Conservation (phyloP, 2,113 vertebrate genomes). For the Microtus richardsoni region DNA sequence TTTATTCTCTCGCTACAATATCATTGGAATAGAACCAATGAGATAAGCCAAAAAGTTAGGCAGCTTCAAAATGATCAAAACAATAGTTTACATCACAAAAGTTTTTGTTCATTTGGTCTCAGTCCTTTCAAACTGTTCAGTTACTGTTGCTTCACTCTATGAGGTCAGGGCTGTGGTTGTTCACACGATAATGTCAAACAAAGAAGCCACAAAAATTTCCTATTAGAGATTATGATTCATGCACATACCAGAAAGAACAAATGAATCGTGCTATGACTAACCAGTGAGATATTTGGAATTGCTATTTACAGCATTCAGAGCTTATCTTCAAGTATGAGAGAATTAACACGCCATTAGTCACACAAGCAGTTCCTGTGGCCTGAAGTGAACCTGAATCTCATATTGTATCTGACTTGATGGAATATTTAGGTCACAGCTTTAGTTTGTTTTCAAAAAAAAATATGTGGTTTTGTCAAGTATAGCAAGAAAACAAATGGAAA, state of each 20-base stretch:
- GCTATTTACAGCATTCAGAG: background rate
- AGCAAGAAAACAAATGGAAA: background rate
- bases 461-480: background rate
- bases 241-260: background rate
- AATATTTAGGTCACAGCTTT: constrained; percentile 31
- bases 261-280: background rate
- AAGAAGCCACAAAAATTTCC: constrained; percentile 77
- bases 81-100: constrained; percentile 75
- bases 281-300: constrained; percentile 14
- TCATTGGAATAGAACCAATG: constrained; percentile 82
- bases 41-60: constrained; percentile 82
- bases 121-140: constrained; percentile 79
- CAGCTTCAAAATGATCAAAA: constrained; percentile 78
- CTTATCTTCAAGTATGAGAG: constrained; percentile 33
- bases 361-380: background rate
- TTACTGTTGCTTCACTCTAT: constrained; percentile 75
- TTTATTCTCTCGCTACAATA: constrained; percentile 74
- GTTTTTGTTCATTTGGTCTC: constrained; percentile 71
- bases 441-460: background rate
- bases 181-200: constrained; percentile 78
- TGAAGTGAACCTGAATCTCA: background rate
- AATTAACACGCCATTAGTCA: background rate
- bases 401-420: background rate
- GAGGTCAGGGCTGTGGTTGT: constrained; percentile 80
- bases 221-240: constrained; percentile 62